Percentiles rank a stretch among this genome's conserved stretches.
Evolutionary conservation across 1,140 invertebrate genomes (phyloP).

Genomic region (Nephila pilipes): DNA sequence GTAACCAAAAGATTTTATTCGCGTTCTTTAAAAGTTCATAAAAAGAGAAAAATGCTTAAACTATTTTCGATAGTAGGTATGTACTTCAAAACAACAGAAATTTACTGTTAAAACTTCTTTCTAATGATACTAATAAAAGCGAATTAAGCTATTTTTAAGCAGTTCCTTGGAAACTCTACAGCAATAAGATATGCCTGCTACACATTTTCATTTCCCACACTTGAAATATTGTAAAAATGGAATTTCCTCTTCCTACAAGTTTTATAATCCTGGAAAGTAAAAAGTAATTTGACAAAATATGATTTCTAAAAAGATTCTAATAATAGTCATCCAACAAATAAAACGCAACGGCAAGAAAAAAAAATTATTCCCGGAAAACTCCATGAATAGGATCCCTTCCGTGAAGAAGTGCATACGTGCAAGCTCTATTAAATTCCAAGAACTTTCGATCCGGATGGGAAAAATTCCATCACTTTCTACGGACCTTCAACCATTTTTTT

Average conservation of each 20-base stretch:
- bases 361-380: background rate
- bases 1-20: no score
- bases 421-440: background rate
- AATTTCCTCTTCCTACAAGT: background rate
- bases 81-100: background rate
- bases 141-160: background rate
- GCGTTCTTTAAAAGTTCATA: no score
- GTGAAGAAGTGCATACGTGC: background rate
- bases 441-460: conserved; percentile 19
- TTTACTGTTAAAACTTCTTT: background rate
- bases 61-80: background rate
- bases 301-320: background rate
- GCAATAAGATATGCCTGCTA: background rate
- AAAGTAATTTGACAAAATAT: conserved; percentile 1
- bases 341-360: background rate
- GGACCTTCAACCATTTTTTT: background rate
- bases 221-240: background rate
- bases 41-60: no score
- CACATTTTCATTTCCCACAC: background rate
- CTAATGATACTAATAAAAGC: background rate
- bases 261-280: background rate
- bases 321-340: background rate
- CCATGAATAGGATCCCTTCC: background rate
- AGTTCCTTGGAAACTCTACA: background rate
- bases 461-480: background rate